Percentiles rank a stretch among this genome's conserved stretches.
Conservation (phyloP, 1,140 invertebrate species). For the Ceratosolen fusciceps region DNA sequence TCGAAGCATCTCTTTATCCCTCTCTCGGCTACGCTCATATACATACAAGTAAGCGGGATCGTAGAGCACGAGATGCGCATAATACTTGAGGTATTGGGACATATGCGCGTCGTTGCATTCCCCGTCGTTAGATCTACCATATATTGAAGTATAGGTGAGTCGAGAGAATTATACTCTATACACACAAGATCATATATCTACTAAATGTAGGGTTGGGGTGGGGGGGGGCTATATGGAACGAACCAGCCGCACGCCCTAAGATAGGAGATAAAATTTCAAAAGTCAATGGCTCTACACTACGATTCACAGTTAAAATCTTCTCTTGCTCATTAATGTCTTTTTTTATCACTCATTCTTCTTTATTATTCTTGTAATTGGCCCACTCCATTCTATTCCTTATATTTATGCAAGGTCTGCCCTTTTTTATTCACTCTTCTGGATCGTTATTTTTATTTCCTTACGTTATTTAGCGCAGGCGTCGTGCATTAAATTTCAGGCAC, state of each 20-base stretch:
- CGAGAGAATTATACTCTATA: background rate
- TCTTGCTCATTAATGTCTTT: conserved; percentile 12
- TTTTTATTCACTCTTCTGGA: too few species aligned
- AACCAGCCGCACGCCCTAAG: background rate
- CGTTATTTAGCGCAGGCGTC: too few species aligned
- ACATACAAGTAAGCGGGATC: background rate
- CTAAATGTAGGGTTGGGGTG: background rate
- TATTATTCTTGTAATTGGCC: background rate
- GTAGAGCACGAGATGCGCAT: background rate
- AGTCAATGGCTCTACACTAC: conserved; percentile 6
- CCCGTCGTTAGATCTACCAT: background rate
- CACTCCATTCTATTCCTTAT: too few species aligned
- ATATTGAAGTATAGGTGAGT: conserved; percentile 8
- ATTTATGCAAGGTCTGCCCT: too few species aligned
- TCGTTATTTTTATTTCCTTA: too few species aligned
- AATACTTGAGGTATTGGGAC: conserved; percentile 31
- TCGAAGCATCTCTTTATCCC: conserved; percentile 2
- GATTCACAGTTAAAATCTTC: background rate
- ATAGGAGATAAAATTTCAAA: conserved; percentile 38
- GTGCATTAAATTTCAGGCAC: too few species aligned
- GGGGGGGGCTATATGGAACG: conserved; percentile 3
- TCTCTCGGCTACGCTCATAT: background rate
- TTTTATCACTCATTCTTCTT: background rate
- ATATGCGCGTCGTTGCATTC: conserved; percentile 36
- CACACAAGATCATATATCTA: background rate